Evolutionary conservation across 1,140 invertebrate genomes (phyloP), one percentile per base, ranked within the genome.

Genomic region (Adelges cooleyi): DNA sequence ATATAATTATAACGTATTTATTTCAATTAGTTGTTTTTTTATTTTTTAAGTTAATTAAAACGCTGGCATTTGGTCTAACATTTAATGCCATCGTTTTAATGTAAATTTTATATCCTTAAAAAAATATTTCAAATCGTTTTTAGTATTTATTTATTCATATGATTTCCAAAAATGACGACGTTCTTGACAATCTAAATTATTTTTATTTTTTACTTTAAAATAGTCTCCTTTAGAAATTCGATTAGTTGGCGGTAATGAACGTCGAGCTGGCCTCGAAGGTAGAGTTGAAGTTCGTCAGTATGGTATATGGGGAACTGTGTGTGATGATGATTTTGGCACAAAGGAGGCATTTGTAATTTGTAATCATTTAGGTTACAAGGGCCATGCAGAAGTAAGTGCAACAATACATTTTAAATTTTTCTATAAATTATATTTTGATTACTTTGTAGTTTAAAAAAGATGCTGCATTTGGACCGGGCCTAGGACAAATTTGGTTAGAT

Each of bases 281-380:
- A 75, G 85, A 44, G 75, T 90, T 0, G 86, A 89, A 75, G 78
- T 90, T 0, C 77, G 78, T 65, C 80, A 85, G 70, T 79, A 81
- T 68, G 84, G 82, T 5, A 77, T 82, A 3, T 90, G 87, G 87
- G 86, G 87, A 1, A 86, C 84, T 1, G 77, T 90, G 13, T 90
- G 88, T 72, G 87, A 90, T 71, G 87, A 90, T 70, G 82, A 85
- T 70, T 90, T 89, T 70, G 82, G 81, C 29, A 72, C 77, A 17
- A 77, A 79, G 53, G 79, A 85, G 8, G 87, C 86, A 0, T 76
- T 77, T 70, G 82, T 86, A 1, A 78, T 85, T 11, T 87, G 85
- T 68, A 77, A 77, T 54, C 79, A 79, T 18, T 70, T 86, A 33
- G 85, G 84, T 3, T 85, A 77, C 65, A 76, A 74, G 22, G 84